Base-by-base conservation (phyloP, 2,888 invertebrate species). In the Camptogramma bilineatum region DNA sequence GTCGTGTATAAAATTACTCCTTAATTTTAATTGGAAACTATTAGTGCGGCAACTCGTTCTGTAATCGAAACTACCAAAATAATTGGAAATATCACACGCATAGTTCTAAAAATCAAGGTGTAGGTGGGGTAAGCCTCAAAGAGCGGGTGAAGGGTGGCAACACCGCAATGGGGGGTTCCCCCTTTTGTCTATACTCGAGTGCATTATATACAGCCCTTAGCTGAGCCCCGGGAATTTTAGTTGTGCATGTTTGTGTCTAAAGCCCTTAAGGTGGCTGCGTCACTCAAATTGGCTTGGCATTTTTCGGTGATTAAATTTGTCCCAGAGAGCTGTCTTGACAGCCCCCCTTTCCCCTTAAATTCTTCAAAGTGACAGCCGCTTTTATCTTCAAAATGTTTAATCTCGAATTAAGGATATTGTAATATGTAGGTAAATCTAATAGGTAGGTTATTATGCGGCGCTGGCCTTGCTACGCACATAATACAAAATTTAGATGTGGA, bases 41-140 rank as follows among this genome's bases (percentile, higher is more conserved):
- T 39, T 39, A 39, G 13, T 44, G 44, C 44, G 44, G 16, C 16
- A 47, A 47, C 55, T 31, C 31, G 48, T 54, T 31, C 28, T 17
- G 28, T 19, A 47, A 39, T 62, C 34, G 46, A 44, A 55, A 62
- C 62, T 34, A 46, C 61, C 21, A 17, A 56, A 61, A 70, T 69
- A 70, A 69, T 68, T 65, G 66, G 65, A 70, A 72, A 62, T 70
- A 76, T 77, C 76, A 81, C 78, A 78, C 71, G 75, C 80, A 82
- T 82, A 81, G 68, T 71, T 82, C 81, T 77, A 84, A 85, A 87
- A 90, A 89, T 90, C 88, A 90, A 87, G 86, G 89, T 87, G 83
- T 83, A 76, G 64, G 76, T 78, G 73, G 74, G 78, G 73, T 77
- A 73, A 71, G 68, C 52, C 67, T 66, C 75, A 52, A 68, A 70